A percentile compares a stretch with the other conserved stretches of the same genome.
Conservation (phyloP, 92 coral and sea anemone species). For the Zoanthus sansibaricus region DNA sequence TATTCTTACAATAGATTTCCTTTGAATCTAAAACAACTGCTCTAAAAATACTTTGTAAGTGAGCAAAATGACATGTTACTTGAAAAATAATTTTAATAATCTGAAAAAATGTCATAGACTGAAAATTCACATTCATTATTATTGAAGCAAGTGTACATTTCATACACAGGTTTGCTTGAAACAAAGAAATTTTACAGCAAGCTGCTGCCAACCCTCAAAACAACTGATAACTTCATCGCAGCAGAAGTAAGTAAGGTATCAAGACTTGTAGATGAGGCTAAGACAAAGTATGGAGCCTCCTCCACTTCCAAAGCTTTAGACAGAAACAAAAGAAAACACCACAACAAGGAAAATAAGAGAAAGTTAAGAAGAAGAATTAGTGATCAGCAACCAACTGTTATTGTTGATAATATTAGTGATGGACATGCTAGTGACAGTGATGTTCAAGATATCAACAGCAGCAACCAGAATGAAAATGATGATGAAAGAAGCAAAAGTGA, state of each 20-base stretch:
- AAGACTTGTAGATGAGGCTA: slow-evolving; percentile 15
- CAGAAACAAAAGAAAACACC: neutral
- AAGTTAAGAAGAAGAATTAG: neutral
- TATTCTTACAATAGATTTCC: too few species aligned
- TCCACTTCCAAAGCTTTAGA: neutral
- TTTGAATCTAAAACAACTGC: too few species aligned
- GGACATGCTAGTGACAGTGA: neutral
- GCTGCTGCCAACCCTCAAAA: slow-evolving; percentile 3
- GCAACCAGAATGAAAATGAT: too few species aligned
- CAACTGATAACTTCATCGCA: neutral
- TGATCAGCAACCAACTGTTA: slow-evolving; percentile 1
- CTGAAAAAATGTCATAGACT: too few species aligned
- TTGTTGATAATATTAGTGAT: neutral
- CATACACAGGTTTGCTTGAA: neutral
- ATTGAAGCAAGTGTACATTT: too few species aligned
- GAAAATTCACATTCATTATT: too few species aligned
- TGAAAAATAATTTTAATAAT: too few species aligned
- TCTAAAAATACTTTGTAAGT: too few species aligned
- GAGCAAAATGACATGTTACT: too few species aligned
- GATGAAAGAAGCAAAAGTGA: too few species aligned
- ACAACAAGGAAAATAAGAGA: neutral
- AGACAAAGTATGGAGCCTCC: neutral
- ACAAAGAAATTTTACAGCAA: slow-evolving; percentile 9
- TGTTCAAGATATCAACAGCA: too few species aligned
- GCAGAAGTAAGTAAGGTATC: neutral